Base-by-base conservation (phyloP, 37 sponge, comb jelly and placozoan genomes). In the Ianthella basta region DNA sequence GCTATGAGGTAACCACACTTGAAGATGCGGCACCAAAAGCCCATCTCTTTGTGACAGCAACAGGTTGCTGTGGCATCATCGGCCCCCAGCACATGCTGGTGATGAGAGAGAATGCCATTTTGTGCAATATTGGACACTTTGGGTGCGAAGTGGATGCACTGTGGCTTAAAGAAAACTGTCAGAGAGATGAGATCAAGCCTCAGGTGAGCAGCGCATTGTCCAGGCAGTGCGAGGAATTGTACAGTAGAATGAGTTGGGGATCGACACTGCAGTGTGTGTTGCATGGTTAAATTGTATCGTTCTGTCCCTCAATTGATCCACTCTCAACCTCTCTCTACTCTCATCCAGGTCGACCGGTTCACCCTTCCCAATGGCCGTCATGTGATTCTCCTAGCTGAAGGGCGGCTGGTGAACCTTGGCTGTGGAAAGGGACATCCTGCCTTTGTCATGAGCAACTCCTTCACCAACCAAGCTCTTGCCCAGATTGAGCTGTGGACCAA, bases 1-100 rank as follows among this genome's bases (percentile, higher is more conserved):
- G 86, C 64, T 85, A 75, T 68, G 96, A 95, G 65, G 87, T 95
- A 34, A 60, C 86, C 15, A 59, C 56, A 25, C 59, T 85, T 77
- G 57, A 34, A 16, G 78, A 56, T 23, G 86, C 60, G 2, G 86
- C 59, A 36, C 19, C 24, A 13, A 37, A 73, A 18, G 86, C 78
- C 10, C 78, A 85, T 44, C 32, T 85, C 1, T 85, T 85, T 44
- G 86, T 85, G 15, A 85, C 86, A 6, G 79, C 86, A 35, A 85
- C 86, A 0, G 86, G 86, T 0, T 56, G 79, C 18, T 55, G 55
- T 15, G 30, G 74, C 29, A 60, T 85, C 64, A 55, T 85, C 15
- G 74, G 54, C 24, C 60, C 74, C 8, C 35, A 75, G 68, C 79
- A 85, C 59, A 55, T 77, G 39, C 86, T 85, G 10, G 29, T 36